These are phyloP conservation scores for Neoniphon sammara DNA, from an alignment of 2,797 vertebrate species.

Conservation along the genomic window DNA sequence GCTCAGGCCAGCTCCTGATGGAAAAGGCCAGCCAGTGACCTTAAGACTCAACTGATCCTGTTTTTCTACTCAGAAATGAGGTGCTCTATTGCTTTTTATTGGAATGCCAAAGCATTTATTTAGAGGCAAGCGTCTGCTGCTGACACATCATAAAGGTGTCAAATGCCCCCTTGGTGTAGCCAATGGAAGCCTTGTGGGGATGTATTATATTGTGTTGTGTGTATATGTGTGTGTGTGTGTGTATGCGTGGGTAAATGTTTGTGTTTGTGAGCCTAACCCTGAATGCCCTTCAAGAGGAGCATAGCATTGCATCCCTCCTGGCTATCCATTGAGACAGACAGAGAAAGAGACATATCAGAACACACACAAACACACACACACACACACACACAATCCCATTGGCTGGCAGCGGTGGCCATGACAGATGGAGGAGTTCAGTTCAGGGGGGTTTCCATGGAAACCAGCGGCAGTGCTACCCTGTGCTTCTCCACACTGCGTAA, in stretches of 20 bases:
- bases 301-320: slow-evolving; percentile 43
- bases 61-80: slow-evolving; percentile 36
- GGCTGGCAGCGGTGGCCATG: slow-evolving; percentile 79
- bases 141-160: slow-evolving; percentile 29
- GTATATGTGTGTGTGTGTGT: slow-evolving; percentile 16
- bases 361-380: slow-evolving; percentile 34
- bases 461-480: slow-evolving; percentile 63
- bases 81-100: neutral
- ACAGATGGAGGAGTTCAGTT: slow-evolving; percentile 86
- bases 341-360: slow-evolving; percentile 54
- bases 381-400: slow-evolving; percentile 46
- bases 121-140: neutral
- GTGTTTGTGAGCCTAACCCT: slow-evolving; percentile 32
- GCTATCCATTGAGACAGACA: slow-evolving; percentile 42
- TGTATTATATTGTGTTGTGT: slow-evolving; percentile 11
- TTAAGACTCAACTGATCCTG: slow-evolving; percentile 37
- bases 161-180: neutral
- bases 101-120: slow-evolving; percentile 10
- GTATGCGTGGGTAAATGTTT: slow-evolving; percentile 19
- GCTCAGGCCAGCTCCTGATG: slow-evolving; percentile 38
- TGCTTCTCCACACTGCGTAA: slow-evolving; percentile 51
- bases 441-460: slow-evolving; percentile 85
- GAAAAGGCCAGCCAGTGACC: slow-evolving; percentile 57
- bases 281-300: slow-evolving; percentile 58
- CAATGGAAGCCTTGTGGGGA: neutral